phyloP scores from a whole-genome alignment of 35 echinoderm and acorn worm genomes.

The Apostichopus japonicus region DNA sequence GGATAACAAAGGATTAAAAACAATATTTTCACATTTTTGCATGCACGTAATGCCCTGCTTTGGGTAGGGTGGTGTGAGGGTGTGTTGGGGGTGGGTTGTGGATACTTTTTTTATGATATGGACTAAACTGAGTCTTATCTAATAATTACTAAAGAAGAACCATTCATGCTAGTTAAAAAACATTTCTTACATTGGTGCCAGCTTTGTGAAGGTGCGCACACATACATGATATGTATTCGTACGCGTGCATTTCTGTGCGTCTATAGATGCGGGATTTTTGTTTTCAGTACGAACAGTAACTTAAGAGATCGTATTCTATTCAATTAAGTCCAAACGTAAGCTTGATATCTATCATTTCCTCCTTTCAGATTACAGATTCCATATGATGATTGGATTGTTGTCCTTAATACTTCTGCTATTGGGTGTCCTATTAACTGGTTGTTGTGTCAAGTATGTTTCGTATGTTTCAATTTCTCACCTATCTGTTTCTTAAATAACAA shows the following conservation, averaged over 20 bases:
- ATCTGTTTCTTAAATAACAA: too few species aligned
- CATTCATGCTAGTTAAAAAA: too few species aligned
- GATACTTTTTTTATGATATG: too few species aligned
- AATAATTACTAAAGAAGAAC: too few species aligned
- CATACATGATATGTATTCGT: not conserved
- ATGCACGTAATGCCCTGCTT: too few species aligned
- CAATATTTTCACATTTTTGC: too few species aligned
- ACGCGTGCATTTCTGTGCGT: not conserved
- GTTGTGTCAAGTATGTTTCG: not conserved
- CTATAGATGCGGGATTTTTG: not conserved
- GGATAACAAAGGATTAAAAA: too few species aligned
- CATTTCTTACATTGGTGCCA: not conserved
- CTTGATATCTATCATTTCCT: not conserved
- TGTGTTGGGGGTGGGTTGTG: too few species aligned
- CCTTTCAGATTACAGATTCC: not conserved
- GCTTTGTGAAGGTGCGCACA: not conserved
- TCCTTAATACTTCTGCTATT: not conserved
- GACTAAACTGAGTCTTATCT: too few species aligned
- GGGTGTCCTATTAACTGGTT: not conserved
- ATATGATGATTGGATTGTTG: not conserved
- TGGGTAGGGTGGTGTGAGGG: too few species aligned
- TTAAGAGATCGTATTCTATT: not conserved
- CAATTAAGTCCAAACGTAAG: not conserved
- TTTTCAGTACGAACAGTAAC: not conserved
- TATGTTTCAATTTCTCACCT: too few species aligned